Evolutionary conservation across 2,797 vertebrate genomes (phyloP), one percentile per base, ranked within the genome.

Genomic region (Melanotaenia trifasciata): DNA sequence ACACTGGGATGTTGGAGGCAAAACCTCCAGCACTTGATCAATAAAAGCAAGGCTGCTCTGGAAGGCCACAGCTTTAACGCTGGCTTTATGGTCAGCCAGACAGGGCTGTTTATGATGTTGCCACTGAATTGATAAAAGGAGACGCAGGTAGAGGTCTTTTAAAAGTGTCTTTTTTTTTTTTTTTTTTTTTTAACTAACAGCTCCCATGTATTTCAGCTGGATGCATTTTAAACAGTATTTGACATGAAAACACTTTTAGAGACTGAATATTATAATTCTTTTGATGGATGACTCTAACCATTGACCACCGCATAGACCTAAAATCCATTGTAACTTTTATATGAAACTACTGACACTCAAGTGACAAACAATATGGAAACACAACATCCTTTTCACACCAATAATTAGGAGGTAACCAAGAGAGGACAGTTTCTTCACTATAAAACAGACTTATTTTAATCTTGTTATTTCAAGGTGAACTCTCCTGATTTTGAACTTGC

Each of bases 251-350:
- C 35, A 61, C 35, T 7, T 9, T 0, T 56, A 9, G 5, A n/a
- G 16, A 7, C 32, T 74, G 20, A 53, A 67, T 76, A 64, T 32
- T 64, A 71, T 58, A 59, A 54, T 47, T 59, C 26, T 63, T 61
- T 78, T 66, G 67, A 86, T 76, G 5, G 22, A 28, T 28, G 26
- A 54, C 10, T 14, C 0, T 24, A 12, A 53, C 78, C 65, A 61
- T 56, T 12, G 40, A 40, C 40, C 28, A 13, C 5, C 12, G n/a
- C 50, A 9, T 24, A 8, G 47, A 64, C 67, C 38, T 11, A 6
- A 26, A 64, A 78, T 79, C 72, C 64, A 10, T 74, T 16, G 22
- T 59, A 22, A 83, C 78, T 64, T 86, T 84, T 74, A 57, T 38
- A 65, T 70, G 32, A 78, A 40, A 56, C 53, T 64, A 51, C 51